Percentiles rank a stretch among this genome's conserved stretches.
Conservation (phyloP, 2,888 invertebrate species). For the Iphiclides podalirius region DNA sequence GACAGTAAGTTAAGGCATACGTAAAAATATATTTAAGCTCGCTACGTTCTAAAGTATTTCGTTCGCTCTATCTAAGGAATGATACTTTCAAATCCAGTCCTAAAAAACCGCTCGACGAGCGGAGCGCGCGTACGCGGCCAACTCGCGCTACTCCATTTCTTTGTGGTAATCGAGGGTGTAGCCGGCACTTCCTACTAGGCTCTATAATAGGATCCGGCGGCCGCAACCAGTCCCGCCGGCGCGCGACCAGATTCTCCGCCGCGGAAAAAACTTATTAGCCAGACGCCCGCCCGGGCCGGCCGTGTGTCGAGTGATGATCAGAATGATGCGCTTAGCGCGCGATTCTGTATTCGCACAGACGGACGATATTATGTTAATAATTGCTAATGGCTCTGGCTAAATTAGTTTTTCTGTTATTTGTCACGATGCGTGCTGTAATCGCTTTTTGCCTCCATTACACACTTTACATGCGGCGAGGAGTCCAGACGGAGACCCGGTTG, state of each 20-base stretch:
- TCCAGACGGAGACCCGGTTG: no score
- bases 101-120: constrained; percentile 24
- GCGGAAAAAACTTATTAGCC: constrained; percentile 28
- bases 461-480: not conserved
- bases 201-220: constrained; percentile 46
- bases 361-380: constrained; percentile 7
- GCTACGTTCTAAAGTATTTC: no score
- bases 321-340: not conserved
- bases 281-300: constrained; percentile 6
- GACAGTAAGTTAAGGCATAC: no score
- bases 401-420: constrained; percentile 2
- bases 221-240: constrained; percentile 24
- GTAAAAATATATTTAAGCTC: no score
- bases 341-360: constrained; percentile 3
- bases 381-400: constrained; percentile 9
- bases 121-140: constrained; percentile 30
- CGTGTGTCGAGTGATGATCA: constrained; percentile 3
- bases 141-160: constrained; percentile 55
- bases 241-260: constrained; percentile 22
- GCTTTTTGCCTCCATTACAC: constrained; percentile 1
- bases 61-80: no score
- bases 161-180: constrained; percentile 60
- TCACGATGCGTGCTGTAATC: constrained; percentile 1
- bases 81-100: not conserved
- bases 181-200: constrained; percentile 54